Percentiles rank a stretch among this genome's conserved stretches.
Conservation (phyloP, 1,140 invertebrate genomes). For the Ptiloglossa arizonensis region DNA sequence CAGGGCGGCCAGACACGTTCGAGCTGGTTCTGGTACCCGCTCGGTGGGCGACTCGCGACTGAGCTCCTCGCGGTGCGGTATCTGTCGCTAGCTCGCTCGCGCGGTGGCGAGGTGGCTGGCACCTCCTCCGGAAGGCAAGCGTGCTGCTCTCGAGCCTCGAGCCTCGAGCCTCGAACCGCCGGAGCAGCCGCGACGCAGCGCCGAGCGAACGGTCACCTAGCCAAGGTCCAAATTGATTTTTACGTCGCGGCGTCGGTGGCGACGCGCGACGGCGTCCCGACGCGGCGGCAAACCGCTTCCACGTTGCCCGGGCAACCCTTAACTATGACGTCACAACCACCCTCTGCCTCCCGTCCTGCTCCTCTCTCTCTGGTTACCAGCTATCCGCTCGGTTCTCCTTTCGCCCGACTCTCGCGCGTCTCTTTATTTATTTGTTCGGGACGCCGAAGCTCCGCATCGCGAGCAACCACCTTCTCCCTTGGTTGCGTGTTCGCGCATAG, state of each 20-base stretch:
- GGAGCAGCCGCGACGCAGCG: conserved; percentile 66
- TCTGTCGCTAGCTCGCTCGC: conserved; percentile 22
- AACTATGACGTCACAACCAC: conserved; percentile 73
- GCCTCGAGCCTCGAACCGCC: conserved; percentile 52
- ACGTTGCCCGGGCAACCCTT: conserved; percentile 78
- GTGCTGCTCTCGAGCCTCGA: conserved; percentile 53
- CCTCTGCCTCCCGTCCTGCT: conserved; percentile 25
- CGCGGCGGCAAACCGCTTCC: conserved; percentile 69
- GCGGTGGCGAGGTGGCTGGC: conserved; percentile 50
- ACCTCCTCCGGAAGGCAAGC: conserved; percentile 64
- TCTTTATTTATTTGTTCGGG: conserved; percentile 3
- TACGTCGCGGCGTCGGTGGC: conserved; percentile 77
- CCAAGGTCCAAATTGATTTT: conserved; percentile 81
- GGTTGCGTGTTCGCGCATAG: not conserved
- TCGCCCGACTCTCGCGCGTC: not conserved
- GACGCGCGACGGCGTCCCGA: conserved; percentile 75
- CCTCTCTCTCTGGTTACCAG: not conserved
- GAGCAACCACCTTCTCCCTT: not conserved
- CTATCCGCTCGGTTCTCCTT: conserved; percentile 29
- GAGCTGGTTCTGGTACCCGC: conserved; percentile 65
- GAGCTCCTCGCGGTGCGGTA: conserved; percentile 46
- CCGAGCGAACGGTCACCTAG: conserved; percentile 74
- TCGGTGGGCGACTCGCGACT: conserved; percentile 78
- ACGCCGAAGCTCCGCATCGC: not conserved
- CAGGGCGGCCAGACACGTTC: conserved; percentile 27